These are phyloP conservation scores for Chelonia mydas DNA, from an alignment of 2,797 vertebrate species.

Conservation along the genomic window DNA sequence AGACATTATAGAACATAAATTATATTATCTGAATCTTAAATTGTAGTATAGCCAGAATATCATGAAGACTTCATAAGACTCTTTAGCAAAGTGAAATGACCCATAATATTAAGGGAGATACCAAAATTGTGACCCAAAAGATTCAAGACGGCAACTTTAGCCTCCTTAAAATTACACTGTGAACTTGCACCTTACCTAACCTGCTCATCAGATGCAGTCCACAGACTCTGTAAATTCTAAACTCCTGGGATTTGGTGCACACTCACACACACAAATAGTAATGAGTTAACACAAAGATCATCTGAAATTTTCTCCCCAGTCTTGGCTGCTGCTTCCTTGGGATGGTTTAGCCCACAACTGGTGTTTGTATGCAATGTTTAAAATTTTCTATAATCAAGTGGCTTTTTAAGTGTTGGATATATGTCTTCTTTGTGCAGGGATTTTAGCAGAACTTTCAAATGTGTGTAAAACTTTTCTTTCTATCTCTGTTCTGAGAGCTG, in stretches of 20 bases:
- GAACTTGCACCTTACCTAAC: background rate
- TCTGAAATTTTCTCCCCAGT: background rate
- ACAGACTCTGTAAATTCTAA: background rate
- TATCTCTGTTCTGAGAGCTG: background rate
- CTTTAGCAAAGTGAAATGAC: background rate
- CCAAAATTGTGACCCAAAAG: background rate
- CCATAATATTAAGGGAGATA: background rate
- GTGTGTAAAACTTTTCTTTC: background rate
- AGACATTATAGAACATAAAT: background rate
- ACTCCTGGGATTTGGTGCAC: background rate
- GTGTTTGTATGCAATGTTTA: no score
- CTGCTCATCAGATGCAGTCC: background rate
- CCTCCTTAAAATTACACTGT: background rate
- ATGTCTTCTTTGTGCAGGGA: background rate
- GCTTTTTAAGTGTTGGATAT: background rate
- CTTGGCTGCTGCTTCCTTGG: background rate
- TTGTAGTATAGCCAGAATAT: background rate
- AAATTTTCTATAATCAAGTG: background rate
- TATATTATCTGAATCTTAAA: background rate
- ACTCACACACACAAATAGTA: background rate
- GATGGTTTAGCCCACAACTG: no score
- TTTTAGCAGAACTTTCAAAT: background rate
- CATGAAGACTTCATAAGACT: background rate
- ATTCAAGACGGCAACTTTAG: background rate
- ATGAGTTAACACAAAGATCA: background rate